Base-by-base conservation (phyloP, 2,797 vertebrate genomes). In the Hephaestus fuliginosus region DNA sequence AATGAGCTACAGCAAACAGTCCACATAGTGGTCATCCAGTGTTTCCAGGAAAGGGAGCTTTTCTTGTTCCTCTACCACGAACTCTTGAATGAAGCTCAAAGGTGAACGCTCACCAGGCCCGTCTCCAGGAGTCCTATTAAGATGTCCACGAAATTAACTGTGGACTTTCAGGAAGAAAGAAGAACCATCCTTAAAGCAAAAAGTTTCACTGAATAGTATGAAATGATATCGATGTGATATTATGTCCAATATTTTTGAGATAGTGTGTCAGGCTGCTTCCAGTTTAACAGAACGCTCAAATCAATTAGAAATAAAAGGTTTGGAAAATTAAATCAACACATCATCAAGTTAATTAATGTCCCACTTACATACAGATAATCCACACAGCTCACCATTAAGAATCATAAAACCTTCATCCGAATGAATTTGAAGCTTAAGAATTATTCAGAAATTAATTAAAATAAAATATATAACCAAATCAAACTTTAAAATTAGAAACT, bases 41-140 rank as follows among this genome's bases (percentile, higher is more conserved):
- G 65, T 72, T 80, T 82, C 80, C 33, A 28, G 57, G 61, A 78
- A 73, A 60, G 39, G 64, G 10, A 14, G 36, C 51, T 33, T 43
- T 30, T 53, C 36, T 44, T 22, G 18, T 6, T 25, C 48, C 11
- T 72, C 44, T 56, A 39, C 51, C 25, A 39, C 9, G 0, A 65
- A 64, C 20, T 78, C 66, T 63, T 62, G 33, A 76, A 81, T 71
- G 4, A 53, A 55, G 43, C 25, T 63, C 28, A 36, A 53, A 69
- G 52, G 65, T 57, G 51, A 18, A 76, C 71, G 39, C 83, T 64
- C 18, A 65, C 64, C 41, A 62, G 25, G 48, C 18, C 15, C 62
- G 65, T 55, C 60, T 2, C 7, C 0, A 62, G 33, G 56, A 25
- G 46, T 80, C 22, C 2, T 46, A 7, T 64, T 22, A 43, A 18